Evolutionary conservation across 2,797 vertebrate species (phyloP).

Genomic region (Sebastes iracundus): DNA sequence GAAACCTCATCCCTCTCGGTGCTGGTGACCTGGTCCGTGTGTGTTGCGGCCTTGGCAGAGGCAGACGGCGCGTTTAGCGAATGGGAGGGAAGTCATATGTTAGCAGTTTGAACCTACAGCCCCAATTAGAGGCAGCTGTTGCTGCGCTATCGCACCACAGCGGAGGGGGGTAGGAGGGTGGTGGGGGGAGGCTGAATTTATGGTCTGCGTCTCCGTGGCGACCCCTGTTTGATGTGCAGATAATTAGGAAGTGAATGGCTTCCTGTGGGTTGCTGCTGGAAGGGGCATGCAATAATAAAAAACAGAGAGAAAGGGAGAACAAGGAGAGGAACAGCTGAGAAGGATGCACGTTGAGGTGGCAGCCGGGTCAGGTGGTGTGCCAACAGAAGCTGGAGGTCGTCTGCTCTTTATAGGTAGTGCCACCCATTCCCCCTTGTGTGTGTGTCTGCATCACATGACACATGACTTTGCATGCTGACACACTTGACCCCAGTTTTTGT

Average conservation of each 20-base stretch:
- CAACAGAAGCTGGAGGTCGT: conserved; percentile 38
- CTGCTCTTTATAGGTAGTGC: conserved; percentile 11
- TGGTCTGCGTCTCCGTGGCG: conserved; percentile 86
- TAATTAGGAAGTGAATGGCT: conserved; percentile 94
- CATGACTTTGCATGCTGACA: conserved; percentile 41
- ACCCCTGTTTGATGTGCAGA: conserved; percentile 89
- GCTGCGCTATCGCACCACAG: conserved; percentile 84
- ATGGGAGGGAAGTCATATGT: conserved; percentile 81
- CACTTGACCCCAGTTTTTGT: conserved; percentile 50
- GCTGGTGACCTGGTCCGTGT: conserved; percentile 58
- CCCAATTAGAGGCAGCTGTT: conserved; percentile 93
- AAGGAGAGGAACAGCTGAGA: conserved; percentile 63
- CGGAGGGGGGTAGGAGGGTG: conserved; percentile 48
- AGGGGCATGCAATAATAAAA: conserved; percentile 77
- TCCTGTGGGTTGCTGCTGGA: conserved; percentile 88
- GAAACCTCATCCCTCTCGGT: conserved; percentile 63
- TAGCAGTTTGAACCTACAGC: conserved; percentile 87
- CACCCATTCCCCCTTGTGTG: not conserved
- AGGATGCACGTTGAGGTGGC: conserved; percentile 23
- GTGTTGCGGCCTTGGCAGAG: conserved; percentile 63
- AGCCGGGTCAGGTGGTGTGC: conserved; percentile 51
- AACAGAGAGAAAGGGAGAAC: conserved; percentile 66
- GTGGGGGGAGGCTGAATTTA: conserved; percentile 85
- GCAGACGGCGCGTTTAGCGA: conserved; percentile 61
- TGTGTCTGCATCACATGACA: not conserved